Conservation (phyloP, 2,113 vertebrate genomes). For the Polypterus senegalus region DNA sequence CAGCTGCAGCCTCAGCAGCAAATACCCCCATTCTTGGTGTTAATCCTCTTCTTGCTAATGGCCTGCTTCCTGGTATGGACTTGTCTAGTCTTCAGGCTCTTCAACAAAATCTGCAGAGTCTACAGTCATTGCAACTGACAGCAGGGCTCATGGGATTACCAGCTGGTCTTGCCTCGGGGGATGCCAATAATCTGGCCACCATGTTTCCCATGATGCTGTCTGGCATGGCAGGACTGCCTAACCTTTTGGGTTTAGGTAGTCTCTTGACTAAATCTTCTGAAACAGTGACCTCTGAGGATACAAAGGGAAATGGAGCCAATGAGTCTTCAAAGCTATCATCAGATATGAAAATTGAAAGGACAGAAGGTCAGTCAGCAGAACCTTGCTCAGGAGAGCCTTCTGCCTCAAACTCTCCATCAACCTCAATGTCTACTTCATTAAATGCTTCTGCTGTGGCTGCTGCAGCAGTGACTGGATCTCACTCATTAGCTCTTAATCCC, state of each 20-base stretch:
- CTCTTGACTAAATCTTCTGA: slow-evolving; percentile 67
- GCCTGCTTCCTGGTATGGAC: slow-evolving; percentile 78
- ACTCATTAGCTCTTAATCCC: slow-evolving; percentile 81
- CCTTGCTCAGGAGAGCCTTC: slow-evolving; percentile 50
- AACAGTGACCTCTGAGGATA: slow-evolving; percentile 44
- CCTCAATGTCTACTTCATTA: slow-evolving; percentile 57
- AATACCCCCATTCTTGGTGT: slow-evolving; percentile 38
- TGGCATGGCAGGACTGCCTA: slow-evolving; percentile 84
- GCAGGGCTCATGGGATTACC: slow-evolving; percentile 85
- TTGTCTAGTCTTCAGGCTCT: slow-evolving; percentile 82
- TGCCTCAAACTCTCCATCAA: slow-evolving; percentile 61
- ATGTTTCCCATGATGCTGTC: slow-evolving; percentile 97
- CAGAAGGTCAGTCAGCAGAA: slow-evolving; percentile 60
- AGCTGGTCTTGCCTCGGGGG: slow-evolving; percentile 55
- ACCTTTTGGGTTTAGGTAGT: slow-evolving; percentile 72
- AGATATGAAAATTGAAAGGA: slow-evolving; percentile 81
- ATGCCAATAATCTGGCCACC: slow-evolving; percentile 73
- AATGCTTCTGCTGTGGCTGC: slow-evolving; percentile 49
- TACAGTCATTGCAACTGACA: slow-evolving; percentile 87
- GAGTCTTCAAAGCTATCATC: slow-evolving; percentile 25
- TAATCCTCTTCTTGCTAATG: slow-evolving; percentile 69
- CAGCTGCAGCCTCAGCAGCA: slow-evolving; percentile 36
- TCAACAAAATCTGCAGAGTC: slow-evolving; percentile 86
- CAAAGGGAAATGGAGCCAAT: slow-evolving; percentile 44
- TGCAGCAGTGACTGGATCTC: slow-evolving; percentile 49